Base-by-base conservation (phyloP, 2,888 invertebrate species). In the Phymatocera aterrima region DNA sequence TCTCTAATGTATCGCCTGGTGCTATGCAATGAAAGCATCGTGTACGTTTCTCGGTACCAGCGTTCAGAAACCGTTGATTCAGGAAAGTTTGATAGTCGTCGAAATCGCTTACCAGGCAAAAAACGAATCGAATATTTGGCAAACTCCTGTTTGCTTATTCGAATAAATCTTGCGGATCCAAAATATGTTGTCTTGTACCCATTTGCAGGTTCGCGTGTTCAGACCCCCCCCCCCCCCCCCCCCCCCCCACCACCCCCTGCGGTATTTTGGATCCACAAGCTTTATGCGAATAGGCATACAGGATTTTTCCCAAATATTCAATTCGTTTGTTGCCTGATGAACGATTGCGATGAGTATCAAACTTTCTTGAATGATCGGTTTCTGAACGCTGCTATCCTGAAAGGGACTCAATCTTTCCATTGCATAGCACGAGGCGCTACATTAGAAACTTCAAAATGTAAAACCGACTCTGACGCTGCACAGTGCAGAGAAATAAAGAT, bases 401-500 rank as follows among this genome's bases (percentile, higher is more conserved):
- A 65, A 40, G 40, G 65, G 40, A 65, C 65, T 65, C 65, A 65
- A 65, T 65, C 65, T n/a, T 65, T 65, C 21, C 65, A 65, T 65
- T 65, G 3, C 65, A 40, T 40, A 65, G 65, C 24, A 18, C 65
- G 40, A 40, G 65, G 65, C 40, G n/a, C 65, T 65, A 40, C 21
- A 21, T 18, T 10, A 37, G 40, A 21, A 21, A 65, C 65, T 2
- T 65, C 40, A 40, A 21, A 31, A n/a, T 61, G 31, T 61, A 40
- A 65, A 40, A 40, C n/a, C 37, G n/a, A 64, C 37, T 64, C 64
- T 64, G 60, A 60, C 51, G 24, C 10, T 24, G 28, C 57, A 57
- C 60, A 60, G 24, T 60, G 28, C 31, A 60, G n/a, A 60, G 60
- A 60, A 31, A 60, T 60, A 60, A 60, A 60, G 24, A 60, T 60